phyloP scores from a whole-genome alignment of 2,888 invertebrate genomes.

The Aplocera efformata region DNA sequence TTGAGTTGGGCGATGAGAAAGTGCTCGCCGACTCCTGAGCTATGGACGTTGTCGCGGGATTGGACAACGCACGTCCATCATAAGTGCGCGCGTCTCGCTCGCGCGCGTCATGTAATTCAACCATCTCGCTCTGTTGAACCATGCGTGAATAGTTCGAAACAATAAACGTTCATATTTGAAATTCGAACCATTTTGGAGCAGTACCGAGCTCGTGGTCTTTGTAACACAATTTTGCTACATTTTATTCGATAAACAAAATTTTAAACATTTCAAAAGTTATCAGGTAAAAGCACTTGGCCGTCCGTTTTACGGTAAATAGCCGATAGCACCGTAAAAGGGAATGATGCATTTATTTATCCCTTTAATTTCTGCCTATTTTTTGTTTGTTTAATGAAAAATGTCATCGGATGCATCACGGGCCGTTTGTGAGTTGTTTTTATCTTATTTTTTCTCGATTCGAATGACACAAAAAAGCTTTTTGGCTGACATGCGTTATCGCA shows the following conservation, averaged over 20 bases:
- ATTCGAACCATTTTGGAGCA: slow-evolving; percentile 53
- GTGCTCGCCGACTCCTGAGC: slow-evolving; percentile 67
- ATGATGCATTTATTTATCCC: slow-evolving; percentile 35
- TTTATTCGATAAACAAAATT: slow-evolving; percentile 2
- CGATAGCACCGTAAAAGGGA: slow-evolving; percentile 32
- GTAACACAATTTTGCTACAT: slow-evolving; percentile 1
- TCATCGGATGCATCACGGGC: slow-evolving; percentile 62
- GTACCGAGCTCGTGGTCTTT: slow-evolving; percentile 29
- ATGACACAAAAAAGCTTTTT: slow-evolving; percentile 79
- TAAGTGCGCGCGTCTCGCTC: slow-evolving; percentile 50
- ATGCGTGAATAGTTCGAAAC: slow-evolving; percentile 66
- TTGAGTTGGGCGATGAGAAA: slow-evolving; percentile 71
- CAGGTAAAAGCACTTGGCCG: slow-evolving; percentile 5
- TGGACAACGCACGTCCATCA: slow-evolving; percentile 70
- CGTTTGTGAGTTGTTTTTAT: slow-evolving; percentile 32
- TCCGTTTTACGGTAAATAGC: slow-evolving; percentile 16
- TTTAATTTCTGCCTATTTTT: slow-evolving; percentile 42
- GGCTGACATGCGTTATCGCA: slow-evolving; percentile 68
- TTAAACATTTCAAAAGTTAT: slow-evolving; percentile 2
- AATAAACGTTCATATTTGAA: slow-evolving; percentile 65
- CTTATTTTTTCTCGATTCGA: slow-evolving; percentile 42
- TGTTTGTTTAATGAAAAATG: slow-evolving; percentile 66
- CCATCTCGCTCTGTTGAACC: slow-evolving; percentile 44
- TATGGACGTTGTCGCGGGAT: slow-evolving; percentile 61
- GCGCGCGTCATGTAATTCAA: slow-evolving; percentile 21